These are phyloP conservation scores for Oligia fasciuncula DNA, from an alignment of 2,888 invertebrate species.

Conservation along the genomic window DNA sequence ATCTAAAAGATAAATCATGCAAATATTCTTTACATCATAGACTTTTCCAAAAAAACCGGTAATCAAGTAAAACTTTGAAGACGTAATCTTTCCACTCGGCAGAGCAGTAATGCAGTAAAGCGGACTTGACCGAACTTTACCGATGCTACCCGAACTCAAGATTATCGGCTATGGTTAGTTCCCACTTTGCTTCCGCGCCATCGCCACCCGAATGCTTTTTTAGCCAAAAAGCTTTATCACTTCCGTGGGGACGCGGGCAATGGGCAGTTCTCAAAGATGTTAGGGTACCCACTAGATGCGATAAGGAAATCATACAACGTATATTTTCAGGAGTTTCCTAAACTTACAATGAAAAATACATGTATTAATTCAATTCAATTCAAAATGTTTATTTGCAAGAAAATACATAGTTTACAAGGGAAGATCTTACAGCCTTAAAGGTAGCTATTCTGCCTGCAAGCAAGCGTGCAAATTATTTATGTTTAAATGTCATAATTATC, in stretches of 20 bases:
- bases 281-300: slow-evolving; percentile 67
- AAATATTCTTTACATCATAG: neutral
- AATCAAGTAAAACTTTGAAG: slow-evolving; percentile 68
- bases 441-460: too few species aligned
- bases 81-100: slow-evolving; percentile 79
- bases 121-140: slow-evolving; percentile 46
- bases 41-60: neutral
- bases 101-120: slow-evolving; percentile 72
- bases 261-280: slow-evolving; percentile 72
- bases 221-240: slow-evolving; percentile 90
- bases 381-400: too few species aligned
- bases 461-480: too few species aligned
- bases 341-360: too few species aligned
- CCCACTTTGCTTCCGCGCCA: slow-evolving; percentile 87
- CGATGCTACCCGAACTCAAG: slow-evolving; percentile 67
- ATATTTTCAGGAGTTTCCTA: too few species aligned
- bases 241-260: slow-evolving; percentile 86
- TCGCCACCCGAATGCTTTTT: slow-evolving; percentile 87
- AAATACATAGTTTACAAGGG: too few species aligned
- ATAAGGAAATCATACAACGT: neutral
- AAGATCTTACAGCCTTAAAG: too few species aligned
- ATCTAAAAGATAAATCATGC: neutral
- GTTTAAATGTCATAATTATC: too few species aligned
- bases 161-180: slow-evolving; percentile 83
- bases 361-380: too few species aligned